Base-by-base conservation (phyloP, 2,113 vertebrate genomes). In the Phalacrocorax aristotelis region DNA sequence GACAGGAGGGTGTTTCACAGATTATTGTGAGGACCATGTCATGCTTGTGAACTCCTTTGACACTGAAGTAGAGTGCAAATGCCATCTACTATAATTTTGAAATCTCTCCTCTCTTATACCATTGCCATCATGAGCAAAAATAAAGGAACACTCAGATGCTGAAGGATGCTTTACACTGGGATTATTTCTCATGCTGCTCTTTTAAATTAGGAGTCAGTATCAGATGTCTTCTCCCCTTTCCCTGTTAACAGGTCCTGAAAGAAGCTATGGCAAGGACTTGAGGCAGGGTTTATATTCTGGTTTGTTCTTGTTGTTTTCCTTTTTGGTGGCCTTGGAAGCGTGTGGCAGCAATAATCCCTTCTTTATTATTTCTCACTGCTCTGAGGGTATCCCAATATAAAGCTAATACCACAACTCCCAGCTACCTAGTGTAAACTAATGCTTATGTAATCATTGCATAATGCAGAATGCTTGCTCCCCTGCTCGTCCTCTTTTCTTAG, bases 371-470 rank as follows among this genome's bases (percentile, higher is more conserved):
- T 71, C 89, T 87, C 62, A 9, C 74, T 87, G 65, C 79, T 92
- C 60, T 65, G 86, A 88, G 93, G 75, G 79, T 96, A 55, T 81
- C 80, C 84, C 93, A 85, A 75, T 93, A 58, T 91, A 95, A 90
- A 89, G 87, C 87, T 96, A 76, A 92, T 82, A 71, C 60, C 87
- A 95, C 92, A 90, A 89, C 93, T 97, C 52, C 30, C 92, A 92
- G 85, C 91, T 95, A 96, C 95, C 94, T 97, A 96, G 94, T 92
- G 90, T 96, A 96, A 96, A 97, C 89, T 85, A 94, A 75, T 83
- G 93, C 96, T 97, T 97, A 96, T 97, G 88, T 95, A 97, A 97
- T 93, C 93, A 93, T 97, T 97, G 96, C 96, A 96, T 97, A 97
- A 97, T 94, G 82, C 94, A 86, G 60, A 93, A 77, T 90, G 95